A percentile compares a stretch with the other conserved stretches of the same genome.
These are phyloP conservation scores for Coenonympha arcania DNA, from an alignment of 2,888 invertebrate genomes.

Conservation along the genomic window DNA sequence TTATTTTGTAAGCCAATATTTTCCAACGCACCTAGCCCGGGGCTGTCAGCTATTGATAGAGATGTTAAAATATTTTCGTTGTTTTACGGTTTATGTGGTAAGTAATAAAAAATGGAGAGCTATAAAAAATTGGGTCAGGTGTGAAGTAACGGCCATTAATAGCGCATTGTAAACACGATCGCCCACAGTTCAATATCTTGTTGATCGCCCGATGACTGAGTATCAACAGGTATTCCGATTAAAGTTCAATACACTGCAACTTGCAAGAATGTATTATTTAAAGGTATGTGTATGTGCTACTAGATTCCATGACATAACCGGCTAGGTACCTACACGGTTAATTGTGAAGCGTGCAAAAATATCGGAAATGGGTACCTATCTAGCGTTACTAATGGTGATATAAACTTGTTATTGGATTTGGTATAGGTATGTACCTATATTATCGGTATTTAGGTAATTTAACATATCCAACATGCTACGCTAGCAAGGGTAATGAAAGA, in stretches of 20 bases:
- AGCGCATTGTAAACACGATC: slow-evolving; percentile 39
- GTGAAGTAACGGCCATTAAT: slow-evolving; percentile 33
- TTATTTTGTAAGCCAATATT: background rate
- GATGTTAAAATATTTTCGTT: slow-evolving; percentile 31
- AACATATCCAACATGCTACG: background rate
- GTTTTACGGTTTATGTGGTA: slow-evolving; percentile 33
- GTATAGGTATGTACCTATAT: background rate
- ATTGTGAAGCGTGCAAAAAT: slow-evolving; percentile 5
- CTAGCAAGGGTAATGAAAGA: background rate
- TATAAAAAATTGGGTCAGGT: slow-evolving; percentile 47
- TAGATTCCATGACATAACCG: slow-evolving; percentile 12
- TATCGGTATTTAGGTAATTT: background rate
- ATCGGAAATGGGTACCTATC: slow-evolving; percentile 1
- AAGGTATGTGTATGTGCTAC: no score
- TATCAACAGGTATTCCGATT: slow-evolving; percentile 28
- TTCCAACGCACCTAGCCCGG: background rate
- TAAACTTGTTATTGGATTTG: background rate
- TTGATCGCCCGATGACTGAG: slow-evolving; percentile 21
- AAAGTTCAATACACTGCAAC: slow-evolving; percentile 18
- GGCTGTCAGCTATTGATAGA: slow-evolving; percentile 6
- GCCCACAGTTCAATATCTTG: slow-evolving; percentile 18
- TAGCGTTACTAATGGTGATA: background rate
- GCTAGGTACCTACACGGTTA: no score
- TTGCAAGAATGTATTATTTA: no score
- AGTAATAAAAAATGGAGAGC: slow-evolving; percentile 37